Evolutionary conservation across 1,140 invertebrate species (phyloP).

Genomic region (Aphelenchoides fujianensis): DNA sequence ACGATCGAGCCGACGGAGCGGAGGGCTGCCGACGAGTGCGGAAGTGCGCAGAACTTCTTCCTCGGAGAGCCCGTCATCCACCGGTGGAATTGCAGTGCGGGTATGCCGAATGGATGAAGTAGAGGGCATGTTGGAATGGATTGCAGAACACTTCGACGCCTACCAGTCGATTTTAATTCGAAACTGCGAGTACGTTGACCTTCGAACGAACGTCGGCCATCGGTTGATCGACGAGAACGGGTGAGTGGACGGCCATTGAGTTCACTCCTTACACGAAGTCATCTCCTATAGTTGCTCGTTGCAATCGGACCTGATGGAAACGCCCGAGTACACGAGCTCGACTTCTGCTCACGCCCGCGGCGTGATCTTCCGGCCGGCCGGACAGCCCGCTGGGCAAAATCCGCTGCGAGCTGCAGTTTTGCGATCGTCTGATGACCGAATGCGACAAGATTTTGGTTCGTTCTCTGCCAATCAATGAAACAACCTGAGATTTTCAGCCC

Average conservation of each 20-base stretch:
- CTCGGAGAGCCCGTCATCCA: conserved; percentile 38
- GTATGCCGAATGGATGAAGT: conserved; percentile 27
- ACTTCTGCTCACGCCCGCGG: conserved; percentile 31
- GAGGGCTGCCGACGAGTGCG: not conserved
- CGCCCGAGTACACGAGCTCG: conserved; percentile 30
- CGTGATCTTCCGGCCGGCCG: conserved; percentile 27
- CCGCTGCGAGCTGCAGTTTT: conserved; percentile 33
- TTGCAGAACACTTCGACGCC: conserved; percentile 41
- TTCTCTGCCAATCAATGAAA: conserved; percentile 22
- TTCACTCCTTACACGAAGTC: not conserved
- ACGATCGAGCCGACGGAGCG: conserved; percentile 20
- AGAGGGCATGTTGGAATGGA: not conserved
- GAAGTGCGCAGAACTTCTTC: conserved; percentile 16
- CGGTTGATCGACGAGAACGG: conserved; percentile 46
- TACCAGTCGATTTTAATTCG: conserved; percentile 45
- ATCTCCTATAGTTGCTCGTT: conserved; percentile 34
- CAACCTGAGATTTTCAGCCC: not conserved
- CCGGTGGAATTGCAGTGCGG: conserved; percentile 41
- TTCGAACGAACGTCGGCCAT: conserved; percentile 25
- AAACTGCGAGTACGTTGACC: conserved; percentile 30
- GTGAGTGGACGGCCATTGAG: conserved; percentile 23
- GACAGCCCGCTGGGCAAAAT: conserved; percentile 30
- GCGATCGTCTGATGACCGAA: conserved; percentile 46
- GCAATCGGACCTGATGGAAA: conserved; percentile 27
- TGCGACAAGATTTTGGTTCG: conserved; percentile 45